Conservation (phyloP, 2,113 vertebrate species). For the Origma solitaria region DNA sequence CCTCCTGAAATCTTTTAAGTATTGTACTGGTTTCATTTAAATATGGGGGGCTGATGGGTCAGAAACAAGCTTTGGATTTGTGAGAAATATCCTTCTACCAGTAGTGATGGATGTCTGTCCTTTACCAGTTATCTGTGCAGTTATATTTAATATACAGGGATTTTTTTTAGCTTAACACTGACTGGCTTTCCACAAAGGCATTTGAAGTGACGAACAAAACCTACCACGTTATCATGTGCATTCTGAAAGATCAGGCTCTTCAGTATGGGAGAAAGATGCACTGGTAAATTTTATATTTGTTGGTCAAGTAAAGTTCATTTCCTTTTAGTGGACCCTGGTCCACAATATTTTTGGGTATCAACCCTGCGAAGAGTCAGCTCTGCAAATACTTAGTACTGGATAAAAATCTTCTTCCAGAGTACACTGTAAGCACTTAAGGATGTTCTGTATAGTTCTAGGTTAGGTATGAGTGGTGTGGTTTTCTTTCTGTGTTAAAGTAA, state of each 20-base stretch:
- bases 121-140: background rate
- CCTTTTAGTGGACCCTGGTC: background rate
- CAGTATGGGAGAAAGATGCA: background rate
- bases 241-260: accelerated
- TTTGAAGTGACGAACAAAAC: background rate
- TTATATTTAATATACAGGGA: background rate
- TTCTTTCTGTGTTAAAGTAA: background rate
- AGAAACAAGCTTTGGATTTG: background rate
- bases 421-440: background rate
- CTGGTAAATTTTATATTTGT: background rate
- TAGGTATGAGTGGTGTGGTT: background rate
- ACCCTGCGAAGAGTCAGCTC: background rate
- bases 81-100: background rate
- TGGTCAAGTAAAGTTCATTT: background rate
- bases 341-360: background rate
- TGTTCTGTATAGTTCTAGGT: background rate
- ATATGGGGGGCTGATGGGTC: background rate
- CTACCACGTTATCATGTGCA: background rate
- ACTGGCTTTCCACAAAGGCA: background rate
- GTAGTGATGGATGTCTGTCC: background rate
- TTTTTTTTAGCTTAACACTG: background rate
- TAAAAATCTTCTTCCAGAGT: background rate
- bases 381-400: background rate
- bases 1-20: background rate
- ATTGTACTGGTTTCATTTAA: background rate